These are phyloP conservation scores for Crocuta crocuta DNA, from an alignment of 2,113 vertebrate species.

Conservation along the genomic window DNA sequence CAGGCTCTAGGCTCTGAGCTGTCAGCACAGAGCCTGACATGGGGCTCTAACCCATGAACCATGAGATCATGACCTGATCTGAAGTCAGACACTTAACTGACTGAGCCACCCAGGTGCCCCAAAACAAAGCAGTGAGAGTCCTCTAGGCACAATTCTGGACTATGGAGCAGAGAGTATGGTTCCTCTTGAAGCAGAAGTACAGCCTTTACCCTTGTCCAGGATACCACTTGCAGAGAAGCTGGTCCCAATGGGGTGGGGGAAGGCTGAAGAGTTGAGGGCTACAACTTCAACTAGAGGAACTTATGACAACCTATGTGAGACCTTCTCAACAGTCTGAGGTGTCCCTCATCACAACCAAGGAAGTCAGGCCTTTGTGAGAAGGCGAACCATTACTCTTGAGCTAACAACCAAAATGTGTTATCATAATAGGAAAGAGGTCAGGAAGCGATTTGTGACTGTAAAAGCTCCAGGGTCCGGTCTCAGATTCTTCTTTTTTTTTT, in stretches of 20 bases:
- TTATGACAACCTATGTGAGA: background rate
- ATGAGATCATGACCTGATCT: too few relatives aligned
- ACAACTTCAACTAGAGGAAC: background rate
- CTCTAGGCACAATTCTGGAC: background rate
- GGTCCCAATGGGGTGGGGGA: background rate
- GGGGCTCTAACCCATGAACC: too few relatives aligned
- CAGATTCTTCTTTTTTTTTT: background rate
- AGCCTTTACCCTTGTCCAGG: background rate
- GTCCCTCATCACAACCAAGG: background rate
- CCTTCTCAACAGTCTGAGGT: background rate
- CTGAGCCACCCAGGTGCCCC: too few relatives aligned
- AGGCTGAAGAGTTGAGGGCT: background rate
- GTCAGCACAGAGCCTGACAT: too few relatives aligned
- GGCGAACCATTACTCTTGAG: background rate
- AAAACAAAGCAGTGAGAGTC: background rate
- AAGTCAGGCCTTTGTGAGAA: conserved; percentile 6
- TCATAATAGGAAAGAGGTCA: background rate
- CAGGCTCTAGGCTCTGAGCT: too few relatives aligned
- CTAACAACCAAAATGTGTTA: background rate
- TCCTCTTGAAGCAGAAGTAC: background rate
- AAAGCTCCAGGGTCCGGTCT: background rate
- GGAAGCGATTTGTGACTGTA: background rate
- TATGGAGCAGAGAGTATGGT: background rate
- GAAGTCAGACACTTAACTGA: too few relatives aligned
- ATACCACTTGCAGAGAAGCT: conserved; percentile 1